Evolutionary conservation across 2,888 invertebrate genomes (phyloP), one percentile per base, ranked within the genome.

Genomic region (Lithophane ornitopus): DNA sequence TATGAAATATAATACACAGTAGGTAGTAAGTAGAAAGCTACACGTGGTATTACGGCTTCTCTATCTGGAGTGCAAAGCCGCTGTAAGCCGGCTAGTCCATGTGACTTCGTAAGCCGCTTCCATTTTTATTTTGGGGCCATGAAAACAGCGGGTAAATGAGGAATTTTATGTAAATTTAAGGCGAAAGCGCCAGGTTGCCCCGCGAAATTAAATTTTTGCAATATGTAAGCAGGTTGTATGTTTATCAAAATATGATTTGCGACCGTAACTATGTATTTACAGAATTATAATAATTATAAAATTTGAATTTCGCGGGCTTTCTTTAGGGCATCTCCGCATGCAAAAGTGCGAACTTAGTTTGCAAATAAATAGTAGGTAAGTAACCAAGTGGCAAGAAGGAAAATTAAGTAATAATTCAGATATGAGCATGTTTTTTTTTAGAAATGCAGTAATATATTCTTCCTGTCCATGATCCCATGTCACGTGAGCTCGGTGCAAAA

Each of bases 61-160:
- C 76, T 75, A 85, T 85, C 85, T 26, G 74, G 75, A 81, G 85
- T 78, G 69, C 69, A 84, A 84, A 88, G 87, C 89, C 83, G 87
- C 83, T 89, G 86, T 90, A 91, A 91, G 89, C 89, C 81, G 86
- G 89, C 89, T 89, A 87, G 80, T 76, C 80, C 72, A 83, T 90
- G 90, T 90, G 90, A 89, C 82, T 82, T 78, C 78, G 81, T 88
- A 89, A 87, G 87, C 83, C 83, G 82, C 82, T 85, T 83, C 79
- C 76, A 82, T 87, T 85, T 83, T 79, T 80, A 44, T 44, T 73
- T 26, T 73, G 82, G 54, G 74, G 90, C 81, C 67, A 66, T 41
- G 49, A 78, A 67, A 79, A n/a, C 39, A 41, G 85, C 84, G 85
- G 49, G 3, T 28, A 2, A 8, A 8, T 28, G 28, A 3, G 3